These are phyloP conservation scores for Panonychus citri DNA, from an alignment of 1,140 invertebrate species.

Conservation along the genomic window DNA sequence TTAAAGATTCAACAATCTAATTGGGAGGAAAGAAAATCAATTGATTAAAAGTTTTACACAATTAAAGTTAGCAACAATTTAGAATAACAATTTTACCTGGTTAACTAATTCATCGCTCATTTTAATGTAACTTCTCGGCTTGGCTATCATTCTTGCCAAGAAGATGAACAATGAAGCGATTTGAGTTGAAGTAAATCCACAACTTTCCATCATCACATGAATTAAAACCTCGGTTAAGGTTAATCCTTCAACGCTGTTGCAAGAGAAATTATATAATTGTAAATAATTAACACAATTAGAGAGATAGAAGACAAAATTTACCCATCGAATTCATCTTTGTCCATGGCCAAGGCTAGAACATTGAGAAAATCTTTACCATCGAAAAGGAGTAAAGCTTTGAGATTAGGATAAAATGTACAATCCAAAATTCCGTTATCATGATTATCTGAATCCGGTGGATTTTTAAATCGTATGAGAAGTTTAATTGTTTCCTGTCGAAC, in stretches of 20 bases:
- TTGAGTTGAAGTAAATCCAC: conserved; percentile 35
- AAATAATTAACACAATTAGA: neutral
- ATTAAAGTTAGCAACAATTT: neutral
- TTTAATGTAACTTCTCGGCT: conserved; percentile 24
- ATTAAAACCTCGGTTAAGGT: conserved; percentile 54
- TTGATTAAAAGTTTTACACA: too few species aligned
- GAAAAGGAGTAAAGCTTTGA: conserved; percentile 50
- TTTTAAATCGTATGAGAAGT: neutral
- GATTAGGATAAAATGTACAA: conserved; percentile 16
- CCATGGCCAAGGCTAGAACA: conserved; percentile 62
- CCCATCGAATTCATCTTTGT: conserved; percentile 47
- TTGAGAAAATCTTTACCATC: conserved; percentile 74
- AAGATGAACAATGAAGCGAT: conserved; percentile 47
- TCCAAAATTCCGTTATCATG: neutral
- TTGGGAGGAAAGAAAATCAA: conserved; percentile 26
- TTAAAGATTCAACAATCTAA: conserved; percentile 27
- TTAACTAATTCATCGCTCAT: conserved; percentile 31
- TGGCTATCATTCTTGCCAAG: conserved; percentile 38
- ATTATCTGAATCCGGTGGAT: neutral
- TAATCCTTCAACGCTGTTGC: conserved; percentile 25
- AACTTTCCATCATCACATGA: conserved; percentile 43
- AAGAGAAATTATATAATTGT: neutral
- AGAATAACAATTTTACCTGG: conserved; percentile 22
- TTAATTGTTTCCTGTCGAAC: neutral
- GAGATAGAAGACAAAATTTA: conserved; percentile 2